Base-by-base conservation (phyloP, 2,113 vertebrate species). In the Octodon degus region DNA sequence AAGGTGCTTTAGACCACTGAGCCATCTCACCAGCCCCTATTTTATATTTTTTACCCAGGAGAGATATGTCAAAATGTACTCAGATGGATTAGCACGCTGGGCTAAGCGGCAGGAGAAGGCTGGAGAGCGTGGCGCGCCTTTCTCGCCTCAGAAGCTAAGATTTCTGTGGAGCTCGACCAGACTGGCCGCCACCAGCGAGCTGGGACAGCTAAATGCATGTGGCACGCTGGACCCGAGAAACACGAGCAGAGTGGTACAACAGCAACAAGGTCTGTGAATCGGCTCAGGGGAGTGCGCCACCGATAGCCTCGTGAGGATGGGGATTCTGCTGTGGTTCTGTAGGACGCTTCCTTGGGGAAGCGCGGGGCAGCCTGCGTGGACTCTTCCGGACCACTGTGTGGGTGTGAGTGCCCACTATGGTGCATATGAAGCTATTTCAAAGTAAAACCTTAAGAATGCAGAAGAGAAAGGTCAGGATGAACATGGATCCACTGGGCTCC, bases 221-320 rank as follows among this genome's bases (percentile, higher is more conserved):
- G 2, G 13, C 20, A 30, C 62, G 19, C 1, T 5, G 1, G 25
- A 1, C 37, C 3, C 79, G 13, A 25, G 60, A 79, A 55, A 82
- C 11, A 7, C 20, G 4, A 25, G 58, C 0, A 19, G 50, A 82
- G 2, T 14, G 1, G 53, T n/a, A 25, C 53, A 13, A 22, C 0
- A 19, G 76, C 24, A 90, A 40, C 25, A 37, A 22, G 20, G 60
- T n/a, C 77, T 20, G 2, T 17, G 27, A 40, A 5, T 30, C 0
- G 60, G 43, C 3, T 6, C 1, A 0, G 0, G 14, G 25, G 14
- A 32, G 0, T 7, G 1, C 5, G 8, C 50, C 83, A 11, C 2
- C 12, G 87, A 19, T 47, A 32, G 22, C 25, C 70, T 79, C 55
- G 58, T 20, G 68, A 22, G 40, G 77, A 19, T 47, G 11, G 47